These are phyloP conservation scores for Cheilosia variabilis DNA, from an alignment of 2,888 invertebrate species.

Conservation along the genomic window DNA sequence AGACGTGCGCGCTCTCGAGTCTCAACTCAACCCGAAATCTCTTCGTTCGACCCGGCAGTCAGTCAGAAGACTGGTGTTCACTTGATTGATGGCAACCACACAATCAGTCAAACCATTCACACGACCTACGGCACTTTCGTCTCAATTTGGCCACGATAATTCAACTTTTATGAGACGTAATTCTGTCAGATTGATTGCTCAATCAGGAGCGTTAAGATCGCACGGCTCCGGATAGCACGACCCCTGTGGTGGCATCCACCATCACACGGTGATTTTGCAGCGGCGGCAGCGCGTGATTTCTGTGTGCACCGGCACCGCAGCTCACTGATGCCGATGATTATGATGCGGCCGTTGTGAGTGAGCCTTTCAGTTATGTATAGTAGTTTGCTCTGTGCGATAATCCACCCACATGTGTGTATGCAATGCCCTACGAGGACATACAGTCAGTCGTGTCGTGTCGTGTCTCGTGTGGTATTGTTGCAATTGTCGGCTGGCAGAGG, in stretches of 20 bases:
- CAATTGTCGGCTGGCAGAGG: slow-evolving; percentile 61
- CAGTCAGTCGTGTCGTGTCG: slow-evolving; percentile 18
- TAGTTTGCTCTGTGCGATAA: slow-evolving; percentile 40
- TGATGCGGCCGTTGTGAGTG: slow-evolving; percentile 44
- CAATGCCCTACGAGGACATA: neutral
- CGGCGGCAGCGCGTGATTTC: slow-evolving; percentile 58
- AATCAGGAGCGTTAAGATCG: slow-evolving; percentile 77
- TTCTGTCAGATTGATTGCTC: slow-evolving; percentile 80
- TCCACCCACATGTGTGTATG: slow-evolving; percentile 65
- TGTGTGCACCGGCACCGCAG: slow-evolving; percentile 16
- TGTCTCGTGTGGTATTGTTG: slow-evolving; percentile 40
- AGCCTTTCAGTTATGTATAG: slow-evolving; percentile 3
- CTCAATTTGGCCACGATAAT: slow-evolving; percentile 75
- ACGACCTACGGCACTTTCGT: slow-evolving; percentile 68
- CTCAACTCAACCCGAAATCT: too few relatives aligned
- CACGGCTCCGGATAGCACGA: slow-evolving; percentile 71
- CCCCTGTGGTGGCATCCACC: slow-evolving; percentile 63
- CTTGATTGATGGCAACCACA: slow-evolving; percentile 71
- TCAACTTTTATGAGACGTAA: slow-evolving; percentile 74
- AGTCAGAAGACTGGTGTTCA: slow-evolving; percentile 36
- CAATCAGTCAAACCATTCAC: slow-evolving; percentile 71
- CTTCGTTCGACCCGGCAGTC: neutral
- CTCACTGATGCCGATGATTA: slow-evolving; percentile 56
- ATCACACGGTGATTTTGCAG: slow-evolving; percentile 45
- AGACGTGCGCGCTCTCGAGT: too few relatives aligned